phyloP scores from a whole-genome alignment of 2,113 vertebrate genomes.

The Oxygymnocypris stewartii region DNA sequence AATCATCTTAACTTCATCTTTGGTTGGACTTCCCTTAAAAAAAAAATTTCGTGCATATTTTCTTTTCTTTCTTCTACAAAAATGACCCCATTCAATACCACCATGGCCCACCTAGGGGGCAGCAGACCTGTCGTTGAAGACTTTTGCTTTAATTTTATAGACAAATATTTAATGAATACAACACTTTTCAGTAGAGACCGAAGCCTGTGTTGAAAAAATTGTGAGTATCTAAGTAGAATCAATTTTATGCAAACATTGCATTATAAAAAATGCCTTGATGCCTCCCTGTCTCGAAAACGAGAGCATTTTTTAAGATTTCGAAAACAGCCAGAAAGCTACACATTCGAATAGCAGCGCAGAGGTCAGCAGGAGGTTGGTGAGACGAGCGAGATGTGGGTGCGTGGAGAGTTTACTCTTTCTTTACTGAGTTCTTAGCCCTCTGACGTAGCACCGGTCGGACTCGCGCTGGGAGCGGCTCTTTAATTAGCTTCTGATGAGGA shows the following conservation, averaged over 20 bases:
- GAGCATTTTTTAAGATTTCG: background rate
- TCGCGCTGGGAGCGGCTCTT: slow-evolving; percentile 75
- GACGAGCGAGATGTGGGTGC: slow-evolving; percentile 33
- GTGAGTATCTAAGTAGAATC: background rate
- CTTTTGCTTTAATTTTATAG: background rate
- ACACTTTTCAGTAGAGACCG: background rate
- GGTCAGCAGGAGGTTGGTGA: slow-evolving; percentile 43
- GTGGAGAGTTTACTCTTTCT: slow-evolving; percentile 35
- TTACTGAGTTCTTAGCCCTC: slow-evolving; percentile 49
- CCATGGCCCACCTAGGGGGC: slow-evolving; percentile 5
- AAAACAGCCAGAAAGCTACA: background rate
- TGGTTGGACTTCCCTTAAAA: background rate
- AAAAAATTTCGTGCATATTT: too few species aligned
- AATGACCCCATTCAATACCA: slow-evolving; percentile 1
- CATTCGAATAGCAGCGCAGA: background rate
- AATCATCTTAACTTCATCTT: background rate
- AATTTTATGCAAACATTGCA: background rate
- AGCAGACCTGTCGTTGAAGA: background rate
- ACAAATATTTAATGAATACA: background rate
- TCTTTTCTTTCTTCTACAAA: background rate
- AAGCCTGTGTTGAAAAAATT: background rate
- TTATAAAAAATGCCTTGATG: background rate
- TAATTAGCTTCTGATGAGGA: slow-evolving; percentile 79
- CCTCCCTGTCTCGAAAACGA: background rate
- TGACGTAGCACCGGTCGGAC: slow-evolving; percentile 59